phyloP scores from a whole-genome alignment of 2,797 vertebrate genomes.

The Cichlasoma orientale region DNA sequence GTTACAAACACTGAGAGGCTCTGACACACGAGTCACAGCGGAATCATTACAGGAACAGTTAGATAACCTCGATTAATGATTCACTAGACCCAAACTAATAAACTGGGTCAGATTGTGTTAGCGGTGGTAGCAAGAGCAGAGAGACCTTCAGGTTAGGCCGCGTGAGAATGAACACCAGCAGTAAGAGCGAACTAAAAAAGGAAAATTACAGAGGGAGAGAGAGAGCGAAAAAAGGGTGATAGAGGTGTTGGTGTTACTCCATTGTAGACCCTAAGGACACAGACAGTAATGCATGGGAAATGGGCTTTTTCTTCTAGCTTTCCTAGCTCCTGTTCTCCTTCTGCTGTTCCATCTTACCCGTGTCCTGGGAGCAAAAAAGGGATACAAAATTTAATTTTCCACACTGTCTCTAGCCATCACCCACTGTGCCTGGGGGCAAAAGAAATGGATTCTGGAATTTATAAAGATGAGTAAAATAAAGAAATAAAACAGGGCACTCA shows the following conservation, averaged over 20 bases:
- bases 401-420: slow-evolving; percentile 66
- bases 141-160: slow-evolving; percentile 65
- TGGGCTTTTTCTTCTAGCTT: slow-evolving; percentile 63
- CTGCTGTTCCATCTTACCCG: slow-evolving; percentile 48
- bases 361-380: slow-evolving; percentile 61
- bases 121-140: slow-evolving; percentile 54
- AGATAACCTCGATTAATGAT: slow-evolving; percentile 81
- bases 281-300: slow-evolving; percentile 74
- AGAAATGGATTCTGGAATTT: slow-evolving; percentile 77
- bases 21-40: slow-evolving; percentile 56
- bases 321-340: slow-evolving; percentile 52
- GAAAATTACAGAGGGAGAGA: slow-evolving; percentile 58
- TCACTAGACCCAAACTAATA: slow-evolving; percentile 79
- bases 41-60: slow-evolving; percentile 76
- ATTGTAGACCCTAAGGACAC: slow-evolving; percentile 65
- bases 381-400: slow-evolving; percentile 76
- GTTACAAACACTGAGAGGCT: slow-evolving; percentile 43
- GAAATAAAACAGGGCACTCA: slow-evolving; percentile 67
- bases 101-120: slow-evolving; percentile 77
- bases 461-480: slow-evolving; percentile 73
- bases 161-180: slow-evolving; percentile 31
- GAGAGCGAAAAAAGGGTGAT: slow-evolving; percentile 30
- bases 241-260: slow-evolving; percentile 65
- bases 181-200: slow-evolving; percentile 36
- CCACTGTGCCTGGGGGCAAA: slow-evolving; percentile 60